Evolutionary conservation across 2,797 vertebrate species (phyloP), one percentile per base, ranked within the genome.

Genomic region (Peromyscus melanophrys): DNA sequence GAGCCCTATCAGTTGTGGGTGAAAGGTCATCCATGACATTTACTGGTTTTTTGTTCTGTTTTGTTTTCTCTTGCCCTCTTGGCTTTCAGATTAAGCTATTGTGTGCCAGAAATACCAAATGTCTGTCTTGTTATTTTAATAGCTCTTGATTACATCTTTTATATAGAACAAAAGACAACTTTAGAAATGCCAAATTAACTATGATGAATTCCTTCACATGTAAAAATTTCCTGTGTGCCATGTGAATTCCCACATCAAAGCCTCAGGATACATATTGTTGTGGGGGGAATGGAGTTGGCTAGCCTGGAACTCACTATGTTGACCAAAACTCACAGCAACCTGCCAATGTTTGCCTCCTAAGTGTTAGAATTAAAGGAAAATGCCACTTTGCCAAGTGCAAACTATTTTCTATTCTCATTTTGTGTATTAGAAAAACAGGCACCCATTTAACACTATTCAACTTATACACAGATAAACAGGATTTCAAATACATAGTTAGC

Each of bases 161-260:
- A 27, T 81, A 29, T 88, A 29, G 84, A 83, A 23, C 8, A 95
- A 86, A 83, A 86, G 69, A 12, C 14, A 16, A 63, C 61, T 71
- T 69, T 25, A 76, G 31, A 59, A 71, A 86, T 61, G 52, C 1
- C 23, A 46, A 83, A 93, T 69, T 67, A 92, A 96, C 71, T 73
- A 46, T 4, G 6, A 4, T 57, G 27, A 82, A n/a, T 75, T 37
- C 13, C 27, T 16, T 21, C n/a, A 37, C 11, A 37, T 29, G 13
- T 65, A 12, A 25, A 9, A 4, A 3, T 21, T 3, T 43, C 3
- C 59, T 13, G 17, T 43, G 17, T 37, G 10, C 16, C 3, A 0
- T 23, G 4, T n/a, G 8, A 83, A 83, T 93, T 83, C 57, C 89
- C 29, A 80, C 73, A 57, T 87, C 71, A 81, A 92, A 92, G 11